These are phyloP conservation scores for Andricus curvator DNA, from an alignment of 2,888 invertebrate genomes.

Conservation along the genomic window DNA sequence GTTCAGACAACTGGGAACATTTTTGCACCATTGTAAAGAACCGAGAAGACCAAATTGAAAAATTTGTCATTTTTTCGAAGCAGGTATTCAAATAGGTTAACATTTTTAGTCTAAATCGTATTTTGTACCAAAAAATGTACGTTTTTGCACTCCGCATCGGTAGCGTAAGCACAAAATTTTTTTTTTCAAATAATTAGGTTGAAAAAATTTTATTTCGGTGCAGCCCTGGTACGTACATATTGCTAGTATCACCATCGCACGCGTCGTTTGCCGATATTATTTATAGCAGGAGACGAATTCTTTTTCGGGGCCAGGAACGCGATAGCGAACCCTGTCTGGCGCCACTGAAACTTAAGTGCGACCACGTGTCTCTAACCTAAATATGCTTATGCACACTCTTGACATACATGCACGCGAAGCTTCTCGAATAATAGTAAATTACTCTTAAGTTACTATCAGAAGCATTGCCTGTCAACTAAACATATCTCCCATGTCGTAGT, in stretches of 20 bases:
- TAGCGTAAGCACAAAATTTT: no score
- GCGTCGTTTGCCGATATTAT: slow-evolving; percentile 59
- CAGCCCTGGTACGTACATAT: slow-evolving; percentile 1
- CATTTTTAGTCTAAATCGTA: no score
- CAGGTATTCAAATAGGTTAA: no score
- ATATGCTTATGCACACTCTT: slow-evolving; percentile 34
- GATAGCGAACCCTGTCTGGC: slow-evolving; percentile 46
- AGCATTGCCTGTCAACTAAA: slow-evolving; percentile 11
- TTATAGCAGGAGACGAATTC: slow-evolving; percentile 66
- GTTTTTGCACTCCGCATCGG: no score
- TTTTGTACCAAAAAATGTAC: no score
- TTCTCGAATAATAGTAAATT: slow-evolving; percentile 32
- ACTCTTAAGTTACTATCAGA: slow-evolving; percentile 16
- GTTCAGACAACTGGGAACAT: no score
- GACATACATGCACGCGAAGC: slow-evolving; percentile 22
- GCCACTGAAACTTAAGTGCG: slow-evolving; percentile 54
- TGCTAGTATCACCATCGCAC: slow-evolving; percentile 54
- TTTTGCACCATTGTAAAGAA: no score
- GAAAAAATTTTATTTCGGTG: not conserved
- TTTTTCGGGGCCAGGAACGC: slow-evolving; percentile 50
- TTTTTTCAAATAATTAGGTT: no score
- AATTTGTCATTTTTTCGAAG: no score
- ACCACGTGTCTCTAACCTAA: slow-evolving; percentile 45
- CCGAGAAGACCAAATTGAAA: no score
- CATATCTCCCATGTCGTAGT: not conserved